Evolutionary conservation across 2,888 invertebrate genomes (phyloP), one percentile per base, ranked within the genome.

Genomic region (Anoplius nigerrimus): DNA sequence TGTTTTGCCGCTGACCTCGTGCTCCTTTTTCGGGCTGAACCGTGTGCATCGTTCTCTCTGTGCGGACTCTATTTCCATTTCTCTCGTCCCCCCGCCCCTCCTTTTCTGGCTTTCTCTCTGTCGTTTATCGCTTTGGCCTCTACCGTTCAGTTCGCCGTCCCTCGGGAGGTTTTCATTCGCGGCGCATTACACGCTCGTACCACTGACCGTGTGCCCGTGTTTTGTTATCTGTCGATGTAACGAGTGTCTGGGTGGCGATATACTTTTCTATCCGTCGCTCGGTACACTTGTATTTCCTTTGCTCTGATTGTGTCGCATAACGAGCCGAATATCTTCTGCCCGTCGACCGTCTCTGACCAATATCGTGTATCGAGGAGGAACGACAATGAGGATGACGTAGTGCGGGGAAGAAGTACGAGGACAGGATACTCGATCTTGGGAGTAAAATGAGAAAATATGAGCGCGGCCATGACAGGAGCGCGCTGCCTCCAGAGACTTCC

Each of bases 201-300:
- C 8, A 34, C 11, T 34, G 34, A 34, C 34, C 34, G 34, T 34
- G 34, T 34, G 34, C 18, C 27, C 13, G 55, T 34, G 27, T 55
- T 55, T 55, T 34, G 55, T 55, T 55, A 55, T 55, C 55, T 34
- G 55, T 34, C 34, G 55, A 34, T 55, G 55, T 55, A 55, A 55
- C 55, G 55, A 55, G 55, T 22, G 34, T 55, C 34, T 34, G 55
- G 34, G 34, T 34, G n/a, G 55, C 55, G 55, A 55, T 55, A 55
- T 55, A 27, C 34, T 34, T 34, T 34, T 27, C 24, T 34, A 34
- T 34, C 27, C 24, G n/a, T 18, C 27, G 16, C 24, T 51, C 6
- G 16, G 16, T 54, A 3, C 22, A 0, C n/a, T 2, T 34, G 3
- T 18, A 1, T 16, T 24, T 54, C 8, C 27, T 13, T n/a, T 16